Conservation (phyloP, 2,888 invertebrate species). For the Cynaeus angustus region DNA sequence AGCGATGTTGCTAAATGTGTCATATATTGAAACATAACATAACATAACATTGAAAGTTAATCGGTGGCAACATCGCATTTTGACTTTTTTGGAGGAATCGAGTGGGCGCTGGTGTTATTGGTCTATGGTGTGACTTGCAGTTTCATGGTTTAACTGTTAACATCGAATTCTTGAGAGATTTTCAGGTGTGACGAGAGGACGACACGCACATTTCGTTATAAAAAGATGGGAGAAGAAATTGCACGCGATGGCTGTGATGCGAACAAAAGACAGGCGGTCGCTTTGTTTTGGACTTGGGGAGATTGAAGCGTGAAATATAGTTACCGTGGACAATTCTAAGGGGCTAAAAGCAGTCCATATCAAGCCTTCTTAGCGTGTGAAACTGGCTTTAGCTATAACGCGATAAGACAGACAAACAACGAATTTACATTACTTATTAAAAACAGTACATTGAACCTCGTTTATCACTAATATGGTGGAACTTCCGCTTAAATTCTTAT, state of each 20-base stretch:
- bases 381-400: background rate
- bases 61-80: too few relatives aligned
- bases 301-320: too few relatives aligned
- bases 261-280: too few relatives aligned
- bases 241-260: too few relatives aligned
- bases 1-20: background rate
- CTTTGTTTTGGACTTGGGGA: too few relatives aligned
- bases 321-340: too few relatives aligned
- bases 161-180: background rate
- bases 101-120: background rate
- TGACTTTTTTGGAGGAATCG: background rate
- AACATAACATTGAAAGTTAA: background rate
- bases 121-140: background rate
- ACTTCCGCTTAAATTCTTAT: conserved; percentile 6
- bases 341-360: too few relatives aligned
- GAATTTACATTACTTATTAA: conserved; percentile 14
- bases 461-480: conserved; percentile 8
- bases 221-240: too few relatives aligned
- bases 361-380: too few relatives aligned
- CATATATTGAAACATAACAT: too few relatives aligned
- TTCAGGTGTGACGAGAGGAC: background rate
- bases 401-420: conserved; percentile 17
- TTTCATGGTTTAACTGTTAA: background rate
- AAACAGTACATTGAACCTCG: conserved; percentile 10
- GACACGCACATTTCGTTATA: too few relatives aligned